Evolutionary conservation across 1,140 invertebrate genomes (phyloP), one percentile per base, ranked within the genome.

Genomic region (Cecropterus lyciades): DNA sequence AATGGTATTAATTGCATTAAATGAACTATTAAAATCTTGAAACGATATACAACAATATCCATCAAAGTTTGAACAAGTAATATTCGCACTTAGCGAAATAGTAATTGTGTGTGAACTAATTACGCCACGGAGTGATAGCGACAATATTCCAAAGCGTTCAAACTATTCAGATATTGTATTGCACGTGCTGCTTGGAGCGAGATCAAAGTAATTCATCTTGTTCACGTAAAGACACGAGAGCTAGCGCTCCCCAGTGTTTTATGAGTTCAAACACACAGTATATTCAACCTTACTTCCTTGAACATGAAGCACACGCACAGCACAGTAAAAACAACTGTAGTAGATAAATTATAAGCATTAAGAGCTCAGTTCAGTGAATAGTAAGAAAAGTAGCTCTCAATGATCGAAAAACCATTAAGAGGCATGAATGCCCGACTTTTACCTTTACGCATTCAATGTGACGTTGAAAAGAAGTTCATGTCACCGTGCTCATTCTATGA

Each of bases 131-230:
- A 20, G 40, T 57, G 45, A 53, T 37, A 15, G n/a, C 8, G 17
- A 43, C 42, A 57, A 57, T 57, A 46, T 57, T 27, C n/a, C 14
- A 30, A 13, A 45, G 40, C 17, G 14, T 45, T 30, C 20, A 6
- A 15, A 46, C 17, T 16, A 43, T 56, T 56, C 17, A 11, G 9
- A 27, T 45, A 27, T 27, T 15, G 4, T 45, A 30, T 40, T 45
- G 55, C 55, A 57, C n/a, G 42, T 57, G 42, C 42, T 56, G 16
- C 53, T 56, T 45, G 55, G 13, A 56, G 40, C n/a, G 40, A 45
- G 55, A 57, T 57, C 55, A 57, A 57, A 57, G 55, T 57, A 57
- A 57, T 57, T 45, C 55, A 45, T 57, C 55, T 57, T 57, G 20
- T 57, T 57, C 42, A 57, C 20, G 17, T 57, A 57, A 30, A 57